Evolutionary conservation across 1,140 invertebrate species (phyloP), one percentile per base, ranked within the genome.

Genomic region (Lordiphosa collinella): DNA sequence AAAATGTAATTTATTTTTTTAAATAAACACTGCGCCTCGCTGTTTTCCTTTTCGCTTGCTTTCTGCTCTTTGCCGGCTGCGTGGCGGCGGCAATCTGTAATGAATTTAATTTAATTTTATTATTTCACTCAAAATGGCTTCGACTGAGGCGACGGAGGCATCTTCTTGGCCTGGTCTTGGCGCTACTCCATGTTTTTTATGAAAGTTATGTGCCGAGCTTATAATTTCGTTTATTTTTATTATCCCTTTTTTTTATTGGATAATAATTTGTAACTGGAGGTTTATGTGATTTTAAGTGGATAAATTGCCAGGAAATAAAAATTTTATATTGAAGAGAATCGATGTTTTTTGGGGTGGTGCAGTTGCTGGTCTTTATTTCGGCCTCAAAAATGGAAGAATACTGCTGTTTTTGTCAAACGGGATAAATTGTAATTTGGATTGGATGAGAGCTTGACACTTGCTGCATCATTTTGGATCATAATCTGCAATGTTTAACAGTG

Each of bases 1-100:
- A 80, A 80, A 80, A 76, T 65, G 78, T 76, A 80, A 80, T 80
- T 80, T 82, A 80, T 80, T 71, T 82, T 80, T 80, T 82, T 70
- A 79, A 79, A 79, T 79, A 79, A 79, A 79, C 76, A 79, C 70
- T 60, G 53, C 57, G 59, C 60, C 53, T 67, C 55, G 32, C 62
- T 38, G 58, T 38, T 11, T 31, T 29, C 18, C 34, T 35, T 43
- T 53, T 31, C 18, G 49, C 22, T 29, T 40, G 11, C 11, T n/a
- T 51, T 60, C 16, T 34, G 16, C 32, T 64, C 49, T 59, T 56
- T 49, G 57, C 36, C 36, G 52, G 46, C 67, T 51, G 52, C 54
- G 56, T 37, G 57, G 41, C 73, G 57, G 41, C 73, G 38, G 75
- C 69, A 75, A 80, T 82, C 66, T 58, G 78, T 76, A 80, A 80